Evolutionary conservation across 2,113 vertebrate genomes (phyloP).

Genomic region (Proteles cristata): DNA sequence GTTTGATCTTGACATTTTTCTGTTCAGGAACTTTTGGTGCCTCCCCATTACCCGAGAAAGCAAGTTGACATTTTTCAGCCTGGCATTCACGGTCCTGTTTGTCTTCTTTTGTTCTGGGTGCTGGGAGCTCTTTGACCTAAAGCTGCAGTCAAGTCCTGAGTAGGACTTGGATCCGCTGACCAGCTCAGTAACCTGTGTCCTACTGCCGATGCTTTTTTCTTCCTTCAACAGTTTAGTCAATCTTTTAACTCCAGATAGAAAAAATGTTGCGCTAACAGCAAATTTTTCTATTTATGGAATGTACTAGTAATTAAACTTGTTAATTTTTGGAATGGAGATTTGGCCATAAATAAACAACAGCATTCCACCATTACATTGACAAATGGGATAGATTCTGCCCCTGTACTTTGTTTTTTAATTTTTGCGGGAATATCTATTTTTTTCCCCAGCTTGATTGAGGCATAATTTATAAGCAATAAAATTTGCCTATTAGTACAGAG

Average conservation of each 20-base stretch:
- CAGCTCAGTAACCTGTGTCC: not conserved
- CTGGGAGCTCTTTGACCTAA: not conserved
- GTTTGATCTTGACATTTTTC: not conserved
- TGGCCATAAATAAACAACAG: conserved; percentile 1
- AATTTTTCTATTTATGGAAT: not conserved
- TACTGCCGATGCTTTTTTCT: not conserved
- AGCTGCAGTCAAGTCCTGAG: not conserved
- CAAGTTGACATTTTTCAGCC: not conserved
- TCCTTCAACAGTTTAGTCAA: conserved; percentile 15
- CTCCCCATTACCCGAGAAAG: not conserved
- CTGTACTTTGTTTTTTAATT: not conserved
- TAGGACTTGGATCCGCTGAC: not conserved
- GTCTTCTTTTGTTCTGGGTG: not conserved
- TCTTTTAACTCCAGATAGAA: not conserved
- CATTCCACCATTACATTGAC: not conserved
- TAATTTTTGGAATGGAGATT: not conserved
- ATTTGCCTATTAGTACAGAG: not conserved
- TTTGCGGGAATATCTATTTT: not conserved
- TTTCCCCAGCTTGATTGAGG: not conserved
- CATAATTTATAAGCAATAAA: not conserved
- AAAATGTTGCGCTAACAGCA: not conserved
- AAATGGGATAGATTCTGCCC: not conserved
- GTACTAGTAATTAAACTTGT: not conserved
- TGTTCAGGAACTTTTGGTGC: not conserved
- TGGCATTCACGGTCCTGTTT: not conserved